Evolutionary conservation across 1,140 invertebrate genomes (phyloP), one percentile per base, ranked within the genome.

Genomic region (Pogonognathellus flavescens): DNA sequence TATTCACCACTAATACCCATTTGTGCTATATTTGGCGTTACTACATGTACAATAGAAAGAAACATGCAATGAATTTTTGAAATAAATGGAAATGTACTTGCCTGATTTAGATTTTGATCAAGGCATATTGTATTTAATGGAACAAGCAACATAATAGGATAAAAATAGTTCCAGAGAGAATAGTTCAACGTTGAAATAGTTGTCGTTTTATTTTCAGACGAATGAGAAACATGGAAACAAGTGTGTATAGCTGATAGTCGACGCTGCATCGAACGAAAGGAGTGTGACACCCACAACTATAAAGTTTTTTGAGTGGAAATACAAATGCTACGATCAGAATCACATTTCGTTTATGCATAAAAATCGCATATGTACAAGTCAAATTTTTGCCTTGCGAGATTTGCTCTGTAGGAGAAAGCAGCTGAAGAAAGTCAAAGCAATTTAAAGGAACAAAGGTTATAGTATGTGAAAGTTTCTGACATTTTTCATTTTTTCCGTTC

Each of bases 371-470:
- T 1, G 6, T 41, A 41, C 6, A 41, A 41, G 31, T 41, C 31
- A 6, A 3, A 6, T 41, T 41, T 41, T 41, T 41, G 31, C 31
- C 1, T 6, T 41, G 6, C 31, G 31, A 60, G 5, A 11, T 18
- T 59, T 59, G 18, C 5, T 60, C 59, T 60, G 22, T 25, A 22
- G 14, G 20, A 66, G 62, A 66, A 66, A 66, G 62, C 20, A 66
- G 20, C 22, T 4, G 25, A 14, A 66, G 62, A 20, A 66, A 66
- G 62, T 66, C 62, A 66, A 66, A 66, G 62, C 62, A 13, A 66
- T 25, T 66, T 13, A 25, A 66, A 25, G 14, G 62, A 60, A 60
- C 18, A 10, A 62, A 25, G 25, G 25, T 14, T 41, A 41, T 41
- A n/a, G n/a, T n/a, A 41, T 41, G 31, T 41, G 31, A 66, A 62